phyloP scores from a whole-genome alignment of 2,113 vertebrate species.

The Psephotus haematonotus region DNA sequence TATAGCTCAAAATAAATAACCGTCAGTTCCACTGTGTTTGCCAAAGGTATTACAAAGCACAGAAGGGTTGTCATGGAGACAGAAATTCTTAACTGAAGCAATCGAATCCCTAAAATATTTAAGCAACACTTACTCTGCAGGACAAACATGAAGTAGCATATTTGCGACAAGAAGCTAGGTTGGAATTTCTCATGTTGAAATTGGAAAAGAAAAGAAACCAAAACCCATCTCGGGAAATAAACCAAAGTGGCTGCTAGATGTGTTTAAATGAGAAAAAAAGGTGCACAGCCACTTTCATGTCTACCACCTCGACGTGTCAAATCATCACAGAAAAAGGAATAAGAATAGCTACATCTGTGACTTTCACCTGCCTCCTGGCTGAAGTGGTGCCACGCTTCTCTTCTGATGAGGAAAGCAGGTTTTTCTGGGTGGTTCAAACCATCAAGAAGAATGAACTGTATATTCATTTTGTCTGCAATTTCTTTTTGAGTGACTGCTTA shows the following conservation, averaged over 20 bases:
- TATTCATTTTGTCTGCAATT: neutral
- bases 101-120: slow-evolving; percentile 48
- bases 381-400: neutral
- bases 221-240: neutral
- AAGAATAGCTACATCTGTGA: neutral
- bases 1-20: slow-evolving; percentile 1
- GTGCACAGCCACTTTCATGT: neutral
- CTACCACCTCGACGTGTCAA: neutral
- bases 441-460: neutral
- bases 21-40: neutral
- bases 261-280: neutral
- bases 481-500: neutral
- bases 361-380: neutral
- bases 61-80: slow-evolving; percentile 66
- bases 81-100: slow-evolving; percentile 34
- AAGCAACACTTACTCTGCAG: slow-evolving; percentile 28
- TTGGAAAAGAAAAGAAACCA: neutral
- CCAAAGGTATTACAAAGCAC: slow-evolving; percentile 42
- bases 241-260: neutral
- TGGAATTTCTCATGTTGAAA: neutral
- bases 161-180: neutral
- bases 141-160: slow-evolving; percentile 32
- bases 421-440: neutral
- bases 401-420: neutral
- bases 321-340: neutral